These are phyloP conservation scores for Hetaerina americana DNA, from an alignment of 1,140 invertebrate genomes.

Conservation along the genomic window DNA sequence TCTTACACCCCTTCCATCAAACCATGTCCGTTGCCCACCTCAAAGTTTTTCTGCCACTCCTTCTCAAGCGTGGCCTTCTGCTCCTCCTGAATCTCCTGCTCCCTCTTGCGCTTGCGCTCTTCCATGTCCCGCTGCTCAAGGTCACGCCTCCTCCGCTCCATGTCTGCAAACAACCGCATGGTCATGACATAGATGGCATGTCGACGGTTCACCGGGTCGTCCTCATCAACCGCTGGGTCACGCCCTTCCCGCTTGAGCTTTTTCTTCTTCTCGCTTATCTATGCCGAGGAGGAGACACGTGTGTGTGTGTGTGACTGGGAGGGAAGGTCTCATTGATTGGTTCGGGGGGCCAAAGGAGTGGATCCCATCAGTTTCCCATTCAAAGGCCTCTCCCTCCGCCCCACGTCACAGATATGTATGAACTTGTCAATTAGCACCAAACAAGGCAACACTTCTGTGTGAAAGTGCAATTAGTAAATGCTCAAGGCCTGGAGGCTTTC, in stretches of 20 bases:
- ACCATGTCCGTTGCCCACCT: conserved; percentile 52
- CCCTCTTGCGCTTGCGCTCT: conserved; percentile 87
- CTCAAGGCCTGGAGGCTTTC: too few relatives aligned
- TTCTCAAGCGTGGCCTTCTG: conserved; percentile 76
- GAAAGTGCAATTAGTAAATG: too few relatives aligned
- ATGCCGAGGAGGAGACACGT: too few relatives aligned
- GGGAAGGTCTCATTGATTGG: too few relatives aligned
- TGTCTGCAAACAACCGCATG: conserved; percentile 97
- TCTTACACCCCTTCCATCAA: too few relatives aligned
- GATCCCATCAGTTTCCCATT: too few relatives aligned
- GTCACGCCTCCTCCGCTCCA: conserved; percentile 74
- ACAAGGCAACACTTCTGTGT: too few relatives aligned
- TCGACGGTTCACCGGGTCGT: conserved; percentile 83
- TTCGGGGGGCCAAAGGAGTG: too few relatives aligned
- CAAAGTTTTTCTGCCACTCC: conserved; percentile 97
- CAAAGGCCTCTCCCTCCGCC: too few relatives aligned
- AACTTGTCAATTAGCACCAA: too few relatives aligned
- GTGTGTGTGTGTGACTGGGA: too few relatives aligned
- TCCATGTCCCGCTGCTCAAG: conserved; percentile 80
- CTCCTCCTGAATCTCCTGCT: conserved; percentile 85
- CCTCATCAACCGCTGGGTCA: conserved; percentile 72
- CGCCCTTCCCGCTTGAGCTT: conserved; percentile 90
- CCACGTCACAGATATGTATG: too few relatives aligned
- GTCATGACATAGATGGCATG: conserved; percentile 94
- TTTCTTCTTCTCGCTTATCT: conserved; percentile 90